Base-by-base conservation (phyloP, 2,888 invertebrate species). In the Mesorhabditis spiculigera region DNA sequence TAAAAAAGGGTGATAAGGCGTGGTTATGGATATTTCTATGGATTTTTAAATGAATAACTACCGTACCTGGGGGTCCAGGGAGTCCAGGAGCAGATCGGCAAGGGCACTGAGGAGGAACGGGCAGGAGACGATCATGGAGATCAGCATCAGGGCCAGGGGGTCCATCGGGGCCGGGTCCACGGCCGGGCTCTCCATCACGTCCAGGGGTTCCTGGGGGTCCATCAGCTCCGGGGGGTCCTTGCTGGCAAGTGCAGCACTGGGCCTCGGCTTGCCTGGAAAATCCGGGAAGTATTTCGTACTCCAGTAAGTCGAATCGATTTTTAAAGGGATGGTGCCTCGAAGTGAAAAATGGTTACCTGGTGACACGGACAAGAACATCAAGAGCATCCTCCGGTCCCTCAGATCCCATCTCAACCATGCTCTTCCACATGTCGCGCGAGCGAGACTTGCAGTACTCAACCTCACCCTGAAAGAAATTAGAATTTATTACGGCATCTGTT, bases 61-160 rank as follows among this genome's bases (percentile, higher is more conserved):
- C 65, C 10, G 70, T 90, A 3, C 86, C 87, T 67, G 86, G 85
- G 8, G 86, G 89, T 43, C 93, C 93, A 0, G 93, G 91, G 85
- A 93, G 92, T 41, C 93, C 93, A 86, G 82, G 81, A 44, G 82
- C 79, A 8, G 80, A 76, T 62, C 76, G 76, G 70, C 81, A 81
- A 68, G 83, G 78, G 70, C 85, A 85, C 69, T 85, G 85, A 63
- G 84, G 84, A 45, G 85, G 85, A 16, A 85, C 81, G 43, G 85
- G 85, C 16, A 83, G 78, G n/a, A 85, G 74, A 5, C 82, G 67
- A 65, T 84, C 84, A 68, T 85, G 84, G 41, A 84, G 75, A 45
- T 85, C 84, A 43, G 84, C 84, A 70, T 84, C 84, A 42, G 82
- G 80, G 45, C 84, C 84, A 64, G 84, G 84, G 44, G 82, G 74